Percentiles rank a stretch among this genome's conserved stretches.
phyloP scores from a whole-genome alignment of 2,888 invertebrate species.

The Oscheius sp. region DNA sequence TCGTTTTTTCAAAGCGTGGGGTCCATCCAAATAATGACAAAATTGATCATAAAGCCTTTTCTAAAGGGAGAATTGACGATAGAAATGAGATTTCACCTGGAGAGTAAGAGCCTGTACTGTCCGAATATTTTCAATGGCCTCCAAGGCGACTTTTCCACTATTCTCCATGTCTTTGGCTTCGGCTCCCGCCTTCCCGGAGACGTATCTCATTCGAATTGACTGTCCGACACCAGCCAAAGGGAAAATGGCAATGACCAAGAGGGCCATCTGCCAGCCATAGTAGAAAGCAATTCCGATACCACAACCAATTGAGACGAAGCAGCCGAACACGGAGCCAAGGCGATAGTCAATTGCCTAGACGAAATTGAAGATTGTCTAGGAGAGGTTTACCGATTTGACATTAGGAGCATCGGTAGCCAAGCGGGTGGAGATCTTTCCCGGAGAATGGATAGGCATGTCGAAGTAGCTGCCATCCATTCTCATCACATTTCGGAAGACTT shows the following conservation, averaged over 20 bases:
- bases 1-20: constrained; percentile 45
- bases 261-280: constrained; percentile 76
- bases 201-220: constrained; percentile 73
- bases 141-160: constrained; percentile 70
- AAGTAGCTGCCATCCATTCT: constrained; percentile 75
- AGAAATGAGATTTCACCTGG: constrained; percentile 73
- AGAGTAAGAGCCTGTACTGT: constrained; percentile 75
- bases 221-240: constrained; percentile 74
- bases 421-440: constrained; percentile 74
- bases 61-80: constrained; percentile 73
- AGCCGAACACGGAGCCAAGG: constrained; percentile 74
- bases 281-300: constrained; percentile 75
- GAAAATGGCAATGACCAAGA: constrained; percentile 73
- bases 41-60: constrained; percentile 71
- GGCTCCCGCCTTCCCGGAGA: constrained; percentile 75
- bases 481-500: constrained; percentile 74
- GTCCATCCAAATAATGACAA: constrained; percentile 55
- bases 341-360: constrained; percentile 74
- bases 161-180: constrained; percentile 76
- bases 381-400: constrained; percentile 74
- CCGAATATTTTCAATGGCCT: constrained; percentile 75
- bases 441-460: constrained; percentile 74
- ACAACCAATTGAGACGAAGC: constrained; percentile 73
- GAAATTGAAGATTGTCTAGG: neutral
- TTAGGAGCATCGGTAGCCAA: constrained; percentile 75